Evolutionary conservation across 1,140 invertebrate genomes (phyloP).

Genomic region (Anastatus disparis): DNA sequence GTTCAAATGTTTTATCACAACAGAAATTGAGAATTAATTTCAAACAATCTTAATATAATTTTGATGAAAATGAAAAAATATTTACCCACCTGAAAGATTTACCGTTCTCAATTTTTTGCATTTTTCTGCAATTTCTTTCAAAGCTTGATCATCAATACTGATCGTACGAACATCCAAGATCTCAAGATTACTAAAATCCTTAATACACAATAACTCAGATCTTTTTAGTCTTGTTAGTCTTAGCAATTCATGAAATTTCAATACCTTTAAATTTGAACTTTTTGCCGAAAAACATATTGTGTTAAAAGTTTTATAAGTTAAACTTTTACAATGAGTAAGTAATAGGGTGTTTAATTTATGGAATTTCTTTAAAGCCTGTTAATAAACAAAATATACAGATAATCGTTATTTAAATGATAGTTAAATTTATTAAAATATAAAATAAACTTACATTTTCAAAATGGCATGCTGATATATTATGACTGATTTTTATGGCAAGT

Average conservation of each 20-base stretch:
- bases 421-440: neutral
- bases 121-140: slow-evolving; percentile 40
- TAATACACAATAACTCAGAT: slow-evolving; percentile 40
- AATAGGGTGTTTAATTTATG: slow-evolving; percentile 45
- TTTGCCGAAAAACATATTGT: slow-evolving; percentile 40
- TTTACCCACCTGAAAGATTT: slow-evolving; percentile 49
- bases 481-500: slow-evolving; percentile 48
- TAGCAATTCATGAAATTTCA: slow-evolving; percentile 41
- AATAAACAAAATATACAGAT: neutral
- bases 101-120: slow-evolving; percentile 47
- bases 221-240: slow-evolving; percentile 41
- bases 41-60: neutral
- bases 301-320: slow-evolving; percentile 41
- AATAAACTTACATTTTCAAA: slow-evolving; percentile 50
- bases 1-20: slow-evolving; percentile 43
- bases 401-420: neutral
- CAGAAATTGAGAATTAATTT: neutral
- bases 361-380: slow-evolving; percentile 49
- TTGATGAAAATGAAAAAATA: slow-evolving; percentile 24
- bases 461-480: slow-evolving; percentile 41
- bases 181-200: slow-evolving; percentile 50
- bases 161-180: slow-evolving; percentile 43
- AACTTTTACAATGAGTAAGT: slow-evolving; percentile 41
- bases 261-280: no score
- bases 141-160: slow-evolving; percentile 41